phyloP scores from a whole-genome alignment of 2,888 invertebrate genomes.

The Eupithecia exiguata region DNA sequence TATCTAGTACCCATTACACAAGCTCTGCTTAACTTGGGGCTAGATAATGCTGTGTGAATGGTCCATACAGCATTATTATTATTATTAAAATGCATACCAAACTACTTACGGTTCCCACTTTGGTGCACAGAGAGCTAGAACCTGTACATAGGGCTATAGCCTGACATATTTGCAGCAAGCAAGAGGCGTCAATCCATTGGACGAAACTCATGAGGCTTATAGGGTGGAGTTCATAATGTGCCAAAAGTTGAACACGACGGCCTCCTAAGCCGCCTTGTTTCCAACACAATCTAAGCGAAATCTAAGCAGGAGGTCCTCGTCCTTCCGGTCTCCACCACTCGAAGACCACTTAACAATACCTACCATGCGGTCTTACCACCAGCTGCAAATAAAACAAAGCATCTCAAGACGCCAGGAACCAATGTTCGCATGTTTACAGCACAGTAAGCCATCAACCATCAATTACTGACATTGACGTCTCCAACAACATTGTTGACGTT shows the following conservation, averaged over 20 bases:
- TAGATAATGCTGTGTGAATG: too few species aligned
- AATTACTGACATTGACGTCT: slow-evolving; percentile 62
- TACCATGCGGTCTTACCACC: slow-evolving; percentile 20
- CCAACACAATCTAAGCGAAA: not conserved
- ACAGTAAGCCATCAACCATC: slow-evolving; percentile 58
- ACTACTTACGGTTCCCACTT: too few species aligned
- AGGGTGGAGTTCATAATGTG: not conserved
- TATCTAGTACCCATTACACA: too few species aligned
- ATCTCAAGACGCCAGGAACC: slow-evolving; percentile 6
- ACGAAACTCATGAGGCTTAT: too few species aligned
- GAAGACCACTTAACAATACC: slow-evolving; percentile 18
- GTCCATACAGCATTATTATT: too few species aligned
- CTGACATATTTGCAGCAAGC: too few species aligned
- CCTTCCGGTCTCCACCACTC: slow-evolving; percentile 21
- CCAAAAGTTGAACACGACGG: not conserved
- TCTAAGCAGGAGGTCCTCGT: slow-evolving; percentile 7
- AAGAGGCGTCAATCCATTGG: too few species aligned
- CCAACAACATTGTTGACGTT: slow-evolving; percentile 70
- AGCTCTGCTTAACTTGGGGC: too few species aligned
- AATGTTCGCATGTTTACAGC: slow-evolving; percentile 62
- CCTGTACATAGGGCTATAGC: too few species aligned
- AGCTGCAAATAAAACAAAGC: slow-evolving; percentile 36
- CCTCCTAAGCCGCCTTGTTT: not conserved
- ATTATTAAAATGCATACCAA: too few species aligned
- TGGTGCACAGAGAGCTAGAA: too few species aligned